Conservation (phyloP, 2,113 vertebrate genomes). For the Syrmaticus mikado region DNA sequence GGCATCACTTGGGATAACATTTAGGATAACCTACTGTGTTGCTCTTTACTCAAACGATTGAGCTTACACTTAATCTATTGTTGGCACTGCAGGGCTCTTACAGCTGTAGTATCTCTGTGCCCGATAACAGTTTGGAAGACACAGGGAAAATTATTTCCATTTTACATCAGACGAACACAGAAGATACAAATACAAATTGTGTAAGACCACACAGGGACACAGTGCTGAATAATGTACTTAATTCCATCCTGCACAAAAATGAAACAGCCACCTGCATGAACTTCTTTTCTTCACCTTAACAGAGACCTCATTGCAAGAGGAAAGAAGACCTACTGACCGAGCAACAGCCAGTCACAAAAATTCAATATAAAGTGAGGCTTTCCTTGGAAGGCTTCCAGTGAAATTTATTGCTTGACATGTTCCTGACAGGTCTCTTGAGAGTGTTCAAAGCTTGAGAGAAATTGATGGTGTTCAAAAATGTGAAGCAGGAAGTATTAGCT, state of each 20-base stretch:
- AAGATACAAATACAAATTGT: not conserved
- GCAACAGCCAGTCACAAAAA: not conserved
- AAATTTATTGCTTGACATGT: not conserved
- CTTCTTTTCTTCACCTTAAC: not conserved
- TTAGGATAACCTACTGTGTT: not conserved
- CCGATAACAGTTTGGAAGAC: not conserved
- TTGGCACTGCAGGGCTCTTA: not conserved
- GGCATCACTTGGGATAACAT: not conserved
- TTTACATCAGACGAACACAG: fast-evolving
- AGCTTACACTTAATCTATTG: not conserved
- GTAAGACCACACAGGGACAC: not conserved
- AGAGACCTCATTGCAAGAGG: not conserved
- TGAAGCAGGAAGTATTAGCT: not conserved
- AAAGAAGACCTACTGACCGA: not conserved
- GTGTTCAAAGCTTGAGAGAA: not conserved
- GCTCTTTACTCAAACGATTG: not conserved
- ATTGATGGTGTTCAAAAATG: not conserved
- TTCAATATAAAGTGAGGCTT: not conserved
- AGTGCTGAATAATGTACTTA: not conserved
- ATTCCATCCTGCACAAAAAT: not conserved
- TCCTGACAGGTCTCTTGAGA: not conserved
- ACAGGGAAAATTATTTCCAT: not conserved
- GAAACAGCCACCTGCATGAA: not conserved
- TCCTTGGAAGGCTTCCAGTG: not conserved
- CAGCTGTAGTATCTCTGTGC: not conserved